phyloP scores from a whole-genome alignment of 2,797 vertebrate genomes.

The Falco peregrinus region DNA sequence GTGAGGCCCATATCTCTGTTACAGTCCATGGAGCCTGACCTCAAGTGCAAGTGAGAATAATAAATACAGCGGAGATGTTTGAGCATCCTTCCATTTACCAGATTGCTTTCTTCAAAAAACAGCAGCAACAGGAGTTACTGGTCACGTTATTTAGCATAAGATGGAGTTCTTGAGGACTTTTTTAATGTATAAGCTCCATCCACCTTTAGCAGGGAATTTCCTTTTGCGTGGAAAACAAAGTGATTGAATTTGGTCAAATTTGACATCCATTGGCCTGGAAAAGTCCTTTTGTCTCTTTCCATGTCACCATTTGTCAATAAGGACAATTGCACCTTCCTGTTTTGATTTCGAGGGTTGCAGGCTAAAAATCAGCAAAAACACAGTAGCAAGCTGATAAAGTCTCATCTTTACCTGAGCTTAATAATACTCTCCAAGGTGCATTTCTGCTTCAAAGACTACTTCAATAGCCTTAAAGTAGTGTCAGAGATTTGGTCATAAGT shows the following conservation, averaged over 20 bases:
- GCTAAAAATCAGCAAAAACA: not conserved
- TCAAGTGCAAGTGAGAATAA: not conserved
- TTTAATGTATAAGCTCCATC: not conserved
- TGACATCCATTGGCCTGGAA: not conserved
- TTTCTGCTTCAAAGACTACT: not conserved
- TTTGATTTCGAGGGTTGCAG: not conserved
- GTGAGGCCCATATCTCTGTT: not conserved
- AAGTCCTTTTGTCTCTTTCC: not conserved
- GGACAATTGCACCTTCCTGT: not conserved
- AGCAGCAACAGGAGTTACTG: not conserved
- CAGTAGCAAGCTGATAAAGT: not conserved
- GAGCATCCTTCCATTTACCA: not conserved
- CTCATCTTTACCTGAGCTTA: not conserved
- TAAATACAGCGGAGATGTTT: not conserved
- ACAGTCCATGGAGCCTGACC: not conserved
- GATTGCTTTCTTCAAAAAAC: not conserved
- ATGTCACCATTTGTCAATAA: not conserved
- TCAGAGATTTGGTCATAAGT: not conserved
- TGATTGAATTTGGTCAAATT: not conserved
- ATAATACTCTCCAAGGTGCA: not conserved
- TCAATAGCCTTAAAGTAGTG: not conserved
- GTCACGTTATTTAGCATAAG: not conserved
- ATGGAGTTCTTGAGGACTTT: not conserved
- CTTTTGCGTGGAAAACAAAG: rapidly evolving
- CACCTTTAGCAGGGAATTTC: not conserved